Evolutionary conservation across 2,797 vertebrate species (phyloP).

Genomic region (Pangasius mekongensis): DNA sequence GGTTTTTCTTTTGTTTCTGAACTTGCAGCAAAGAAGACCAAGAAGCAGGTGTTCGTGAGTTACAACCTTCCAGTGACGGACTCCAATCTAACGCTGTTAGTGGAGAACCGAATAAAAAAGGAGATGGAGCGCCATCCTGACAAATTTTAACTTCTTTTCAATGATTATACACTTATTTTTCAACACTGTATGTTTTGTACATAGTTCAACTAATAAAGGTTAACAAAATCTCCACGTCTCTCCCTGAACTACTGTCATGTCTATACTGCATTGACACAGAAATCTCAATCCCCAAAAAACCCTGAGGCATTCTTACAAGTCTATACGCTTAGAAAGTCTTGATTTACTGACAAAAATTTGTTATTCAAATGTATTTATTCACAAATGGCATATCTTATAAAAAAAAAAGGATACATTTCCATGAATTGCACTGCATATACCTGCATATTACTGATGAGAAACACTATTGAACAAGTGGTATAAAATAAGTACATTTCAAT

Average conservation of each 20-base stretch:
- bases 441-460: constrained; percentile 11
- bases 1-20: not conserved
- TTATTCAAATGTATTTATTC: constrained; percentile 41
- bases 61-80: constrained; percentile 86
- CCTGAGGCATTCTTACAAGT: not conserved
- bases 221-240: not conserved
- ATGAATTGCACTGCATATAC: constrained; percentile 8
- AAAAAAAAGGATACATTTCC: constrained; percentile 39
- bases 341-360: not conserved
- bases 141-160: constrained; percentile 77
- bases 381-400: constrained; percentile 44
- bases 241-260: not conserved
- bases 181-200: constrained; percentile 35
- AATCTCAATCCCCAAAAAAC: not conserved
- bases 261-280: not conserved
- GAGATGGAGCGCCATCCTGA: constrained; percentile 91
- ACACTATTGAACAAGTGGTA: constrained; percentile 15
- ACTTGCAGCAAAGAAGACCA: constrained; percentile 89
- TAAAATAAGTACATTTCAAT: constrained; percentile 16
- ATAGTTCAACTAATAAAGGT: constrained; percentile 30
- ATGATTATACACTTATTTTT: not conserved
- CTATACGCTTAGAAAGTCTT: not conserved
- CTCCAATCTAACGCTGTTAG: constrained; percentile 80
- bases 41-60: constrained; percentile 95
- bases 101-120: constrained; percentile 93